Base-by-base conservation (phyloP, 2,888 invertebrate species). In the Falcaria lacertinaria region DNA sequence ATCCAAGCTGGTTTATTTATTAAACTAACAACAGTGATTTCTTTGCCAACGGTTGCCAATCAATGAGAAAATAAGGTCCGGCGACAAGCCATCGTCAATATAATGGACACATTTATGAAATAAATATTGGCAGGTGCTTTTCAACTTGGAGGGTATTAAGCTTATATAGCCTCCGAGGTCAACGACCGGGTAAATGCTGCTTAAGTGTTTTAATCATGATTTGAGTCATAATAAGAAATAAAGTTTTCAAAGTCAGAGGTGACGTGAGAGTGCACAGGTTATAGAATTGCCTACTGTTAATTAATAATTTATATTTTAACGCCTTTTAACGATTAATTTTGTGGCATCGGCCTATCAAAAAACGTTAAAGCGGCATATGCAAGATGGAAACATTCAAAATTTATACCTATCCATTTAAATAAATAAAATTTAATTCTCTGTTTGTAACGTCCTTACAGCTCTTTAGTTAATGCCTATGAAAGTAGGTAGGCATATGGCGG, bases 21-120 rank as follows among this genome's bases (percentile, higher is more conserved):
- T 28, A 11, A 28, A 28, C 11, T 11, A 28, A 28, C 28, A 28
- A 11, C 6, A 11, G 2, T 28, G 28, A 3, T 6, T 19, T 28
- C 11, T 7, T 11, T 11, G 28, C 28, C 28, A 28, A 28, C 7
- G 28, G 28, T 28, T 28, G 28, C 11, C 28, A 11, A 7, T 28
- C 28, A 28, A 28, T 11, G 28, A 11, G 28, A 11, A 28, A 11
- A 1, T 11, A 28, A 28, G 7, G 7, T 1, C 1, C 28, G 2
- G 4, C 11, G 1, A 4, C 2, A 1, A 28, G 28, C 11, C 13
- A 25, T 22, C 2, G 13, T n/a, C 16, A 11, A 35, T 16, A 22
- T 37, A 37, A 37, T 37, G 37, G 22, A 37, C 37, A 15, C 37
- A 37, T 37, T 37, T 37, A 37, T 37, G 25, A 37, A 25, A 37